Base-by-base conservation (phyloP, 2,888 invertebrate genomes). In the Stenchaetothrips biformis region DNA sequence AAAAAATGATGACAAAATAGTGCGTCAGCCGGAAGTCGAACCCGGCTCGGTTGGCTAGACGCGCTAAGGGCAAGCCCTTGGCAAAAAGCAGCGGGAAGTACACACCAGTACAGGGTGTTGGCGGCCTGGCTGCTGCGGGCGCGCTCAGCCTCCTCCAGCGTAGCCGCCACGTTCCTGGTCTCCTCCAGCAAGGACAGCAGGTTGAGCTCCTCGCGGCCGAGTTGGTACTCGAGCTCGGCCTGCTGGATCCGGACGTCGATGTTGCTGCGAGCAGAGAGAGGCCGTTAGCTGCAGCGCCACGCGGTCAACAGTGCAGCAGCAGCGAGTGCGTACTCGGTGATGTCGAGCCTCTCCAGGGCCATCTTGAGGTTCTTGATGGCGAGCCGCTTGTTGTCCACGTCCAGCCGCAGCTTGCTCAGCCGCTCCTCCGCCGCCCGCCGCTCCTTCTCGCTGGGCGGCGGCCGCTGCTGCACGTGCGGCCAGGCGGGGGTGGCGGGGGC, bases 191-290 rank as follows among this genome's bases (percentile, higher is more conserved):
- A 89, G 78, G 95, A 94, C 83, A 95, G 88, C 85, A 96, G 89
- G 87, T 95, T 95, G 83, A 96, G 88, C 87, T 96, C 96, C 87
- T 96, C 96, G 78, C 95, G 90, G 0, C 96, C 96, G 83, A 95
- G 88, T 86, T 95, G 93, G 87, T 95, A 96, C 86, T 96, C 96
- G 84, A 96, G 88, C 87, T 96, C 96, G 0, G 96, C 96, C 86
- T 96, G 95, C 85, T 95, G 93, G 86, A 96, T 96, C 83, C 95
- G 90, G 78, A 93, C 92, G 87, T 96, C 96, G 81, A 96, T 96
- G 87, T 95, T 95, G 85, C 95, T 95, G 87, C 2, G 87, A 86
- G 78, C 18, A 79, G 81, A 81, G 79, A 53, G 62, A 78, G 0
- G 21, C 37, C 37, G 37, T 37, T 37, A 37, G 37, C 37, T 37